phyloP scores from a whole-genome alignment of 92 coral and sea anemone genomes.

The Phenganax marumi region DNA sequence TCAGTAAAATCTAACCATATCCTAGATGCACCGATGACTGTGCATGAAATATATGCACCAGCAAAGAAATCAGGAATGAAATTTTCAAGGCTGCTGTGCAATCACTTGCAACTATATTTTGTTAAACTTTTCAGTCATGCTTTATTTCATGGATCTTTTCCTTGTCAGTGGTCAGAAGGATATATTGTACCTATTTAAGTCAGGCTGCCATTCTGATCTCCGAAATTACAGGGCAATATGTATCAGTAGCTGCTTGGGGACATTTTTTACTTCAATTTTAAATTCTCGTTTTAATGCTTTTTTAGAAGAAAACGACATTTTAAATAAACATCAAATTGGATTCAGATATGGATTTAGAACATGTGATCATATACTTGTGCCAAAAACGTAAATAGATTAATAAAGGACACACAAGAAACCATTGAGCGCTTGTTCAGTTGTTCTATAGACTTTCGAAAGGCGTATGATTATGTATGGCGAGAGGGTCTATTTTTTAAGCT shows the following conservation, averaged over 20 bases:
- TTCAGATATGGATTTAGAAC: conserved; percentile 43
- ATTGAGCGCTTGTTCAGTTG: conserved; percentile 46
- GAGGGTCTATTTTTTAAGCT: no score
- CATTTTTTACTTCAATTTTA: conserved; percentile 33
- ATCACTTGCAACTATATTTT: conserved; percentile 26
- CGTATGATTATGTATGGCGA: conserved; percentile 47
- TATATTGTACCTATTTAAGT: conserved; percentile 29
- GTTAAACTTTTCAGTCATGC: conserved; percentile 24
- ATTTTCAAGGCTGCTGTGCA: conserved; percentile 35
- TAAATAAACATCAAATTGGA: conserved; percentile 33
- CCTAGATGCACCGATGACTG: conserved; percentile 33
- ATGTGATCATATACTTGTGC: conserved; percentile 40
- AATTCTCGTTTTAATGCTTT: conserved; percentile 9
- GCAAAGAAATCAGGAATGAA: conserved; percentile 33
- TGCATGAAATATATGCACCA: conserved; percentile 23
- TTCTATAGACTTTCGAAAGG: conserved; percentile 46
- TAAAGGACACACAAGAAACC: conserved; percentile 46
- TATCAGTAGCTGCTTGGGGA: conserved; percentile 41
- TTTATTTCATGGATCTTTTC: no score
- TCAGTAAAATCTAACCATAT: not conserved
- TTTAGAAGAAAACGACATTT: conserved; percentile 16
- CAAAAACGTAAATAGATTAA: conserved; percentile 34
- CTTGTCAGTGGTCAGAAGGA: conserved; percentile 19
- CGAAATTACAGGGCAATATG: conserved; percentile 41
- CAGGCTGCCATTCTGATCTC: conserved; percentile 36